Evolutionary conservation across 2,113 vertebrate species (phyloP).

Genomic region (Hystrix cristata): DNA sequence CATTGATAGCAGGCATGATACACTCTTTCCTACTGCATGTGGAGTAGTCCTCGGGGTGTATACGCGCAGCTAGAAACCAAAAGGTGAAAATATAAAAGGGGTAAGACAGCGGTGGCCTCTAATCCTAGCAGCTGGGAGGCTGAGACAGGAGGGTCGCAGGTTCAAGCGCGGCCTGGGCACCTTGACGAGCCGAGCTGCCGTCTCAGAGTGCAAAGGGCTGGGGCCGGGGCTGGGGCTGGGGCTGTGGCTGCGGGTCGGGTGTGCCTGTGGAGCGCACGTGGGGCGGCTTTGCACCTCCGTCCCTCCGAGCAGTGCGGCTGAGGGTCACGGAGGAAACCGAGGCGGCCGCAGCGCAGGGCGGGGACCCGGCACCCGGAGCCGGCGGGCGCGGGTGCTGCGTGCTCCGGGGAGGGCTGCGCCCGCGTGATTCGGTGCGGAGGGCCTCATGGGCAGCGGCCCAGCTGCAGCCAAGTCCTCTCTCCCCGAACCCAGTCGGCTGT

Average conservation of each 20-base stretch:
- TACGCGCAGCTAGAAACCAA: neutral
- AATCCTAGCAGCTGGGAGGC: neutral
- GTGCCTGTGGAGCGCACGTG: no score
- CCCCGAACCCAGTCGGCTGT: no score
- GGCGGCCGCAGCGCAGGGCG: no score
- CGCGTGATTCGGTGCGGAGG: no score
- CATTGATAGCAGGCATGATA: fast-evolving
- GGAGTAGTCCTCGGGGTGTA: neutral
- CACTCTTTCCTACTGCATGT: neutral
- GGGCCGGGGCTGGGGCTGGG: neutral
- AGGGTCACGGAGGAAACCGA: no score
- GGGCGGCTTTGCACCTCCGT: no score
- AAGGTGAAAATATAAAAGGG: neutral
- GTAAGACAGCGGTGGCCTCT: neutral
- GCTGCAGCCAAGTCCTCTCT: no score
- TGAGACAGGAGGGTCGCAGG: neutral
- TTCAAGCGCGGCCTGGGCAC: neutral
- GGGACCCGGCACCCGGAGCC: no score
- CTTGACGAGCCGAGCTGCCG: neutral
- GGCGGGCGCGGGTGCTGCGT: no score
- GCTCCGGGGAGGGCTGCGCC: no score
- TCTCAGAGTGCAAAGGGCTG: neutral
- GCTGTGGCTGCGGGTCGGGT: neutral
- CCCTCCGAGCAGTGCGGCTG: no score
- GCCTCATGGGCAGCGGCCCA: no score